These are phyloP conservation scores for Actinopyga echinites DNA, from an alignment of 53 echinoderm and acorn worm species.

Conservation along the genomic window DNA sequence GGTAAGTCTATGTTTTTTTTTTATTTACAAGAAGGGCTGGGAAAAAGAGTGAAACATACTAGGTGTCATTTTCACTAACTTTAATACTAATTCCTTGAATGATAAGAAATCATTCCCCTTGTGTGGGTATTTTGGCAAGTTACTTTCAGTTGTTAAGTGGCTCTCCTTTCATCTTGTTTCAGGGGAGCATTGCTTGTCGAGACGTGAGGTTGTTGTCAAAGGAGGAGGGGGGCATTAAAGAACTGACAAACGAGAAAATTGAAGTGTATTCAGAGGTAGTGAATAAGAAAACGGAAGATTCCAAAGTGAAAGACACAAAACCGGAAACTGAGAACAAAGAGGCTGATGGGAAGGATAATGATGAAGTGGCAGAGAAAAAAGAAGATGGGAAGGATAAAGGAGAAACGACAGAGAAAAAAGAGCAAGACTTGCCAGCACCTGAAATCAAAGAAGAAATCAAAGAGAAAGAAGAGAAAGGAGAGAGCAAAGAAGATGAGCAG, in stretches of 20 bases:
- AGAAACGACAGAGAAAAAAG: background rate
- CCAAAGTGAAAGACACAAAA: background rate
- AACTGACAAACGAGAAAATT: conserved; percentile 26
- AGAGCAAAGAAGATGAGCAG: background rate
- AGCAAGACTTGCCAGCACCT: background rate
- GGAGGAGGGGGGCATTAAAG: conserved; percentile 40
- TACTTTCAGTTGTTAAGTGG: no score
- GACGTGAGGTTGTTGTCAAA: conserved; percentile 79
- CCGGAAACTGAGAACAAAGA: conserved; percentile 18
- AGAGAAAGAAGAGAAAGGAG: background rate
- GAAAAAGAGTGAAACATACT: no score
- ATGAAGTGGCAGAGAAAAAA: background rate
- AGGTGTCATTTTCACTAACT: no score
- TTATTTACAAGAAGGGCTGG: no score
- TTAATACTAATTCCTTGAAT: no score
- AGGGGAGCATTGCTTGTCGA: conserved; percentile 80
- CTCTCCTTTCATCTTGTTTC: background rate
- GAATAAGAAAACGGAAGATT: background rate
- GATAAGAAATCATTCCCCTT: no score
- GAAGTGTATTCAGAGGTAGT: conserved; percentile 17
- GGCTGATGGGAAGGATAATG: background rate
- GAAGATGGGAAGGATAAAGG: background rate
- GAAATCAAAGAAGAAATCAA: background rate
- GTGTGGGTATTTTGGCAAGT: no score
- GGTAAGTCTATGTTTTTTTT: background rate